Conservation (phyloP, 2,797 vertebrate species). For the Falco cherrug region DNA sequence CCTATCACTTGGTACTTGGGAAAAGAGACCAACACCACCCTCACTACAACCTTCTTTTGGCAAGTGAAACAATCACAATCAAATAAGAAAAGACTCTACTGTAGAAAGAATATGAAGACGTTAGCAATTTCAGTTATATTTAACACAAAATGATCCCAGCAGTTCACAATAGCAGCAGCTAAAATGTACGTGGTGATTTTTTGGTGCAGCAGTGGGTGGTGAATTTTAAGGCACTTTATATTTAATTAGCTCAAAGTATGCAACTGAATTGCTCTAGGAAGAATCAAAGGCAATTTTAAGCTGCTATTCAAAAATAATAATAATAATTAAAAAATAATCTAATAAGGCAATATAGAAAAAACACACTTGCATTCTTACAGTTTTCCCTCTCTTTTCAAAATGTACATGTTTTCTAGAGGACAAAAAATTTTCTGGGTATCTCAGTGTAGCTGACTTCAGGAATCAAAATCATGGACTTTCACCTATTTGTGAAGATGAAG, state of each 20-base stretch:
- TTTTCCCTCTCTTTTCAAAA: not conserved
- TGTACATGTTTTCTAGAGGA: not conserved
- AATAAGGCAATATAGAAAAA: not conserved
- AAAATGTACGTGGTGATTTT: conserved; percentile 27
- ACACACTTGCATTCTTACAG: not conserved
- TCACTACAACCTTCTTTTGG: rapidly evolving
- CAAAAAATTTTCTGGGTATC: not conserved
- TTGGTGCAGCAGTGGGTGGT: not conserved
- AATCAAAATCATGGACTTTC: not conserved
- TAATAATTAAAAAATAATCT: not conserved
- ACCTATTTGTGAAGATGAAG: not conserved
- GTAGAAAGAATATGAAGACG: not conserved
- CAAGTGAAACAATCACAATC: not conserved
- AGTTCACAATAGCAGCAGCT: conserved; percentile 3
- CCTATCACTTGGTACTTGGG: too few species aligned
- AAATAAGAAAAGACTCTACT: not conserved
- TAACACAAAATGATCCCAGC: not conserved
- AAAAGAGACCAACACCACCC: not conserved
- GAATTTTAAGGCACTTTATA: conserved; percentile 4
- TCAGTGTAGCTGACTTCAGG: not conserved
- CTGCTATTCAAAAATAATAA: not conserved
- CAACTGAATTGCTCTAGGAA: not conserved
- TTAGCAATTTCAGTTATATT: conserved; percentile 24
- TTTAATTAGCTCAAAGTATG: not conserved
- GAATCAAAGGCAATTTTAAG: not conserved